Evolutionary conservation across 2,797 vertebrate species (phyloP).

Genomic region (Schizothorax lantsangensis): DNA sequence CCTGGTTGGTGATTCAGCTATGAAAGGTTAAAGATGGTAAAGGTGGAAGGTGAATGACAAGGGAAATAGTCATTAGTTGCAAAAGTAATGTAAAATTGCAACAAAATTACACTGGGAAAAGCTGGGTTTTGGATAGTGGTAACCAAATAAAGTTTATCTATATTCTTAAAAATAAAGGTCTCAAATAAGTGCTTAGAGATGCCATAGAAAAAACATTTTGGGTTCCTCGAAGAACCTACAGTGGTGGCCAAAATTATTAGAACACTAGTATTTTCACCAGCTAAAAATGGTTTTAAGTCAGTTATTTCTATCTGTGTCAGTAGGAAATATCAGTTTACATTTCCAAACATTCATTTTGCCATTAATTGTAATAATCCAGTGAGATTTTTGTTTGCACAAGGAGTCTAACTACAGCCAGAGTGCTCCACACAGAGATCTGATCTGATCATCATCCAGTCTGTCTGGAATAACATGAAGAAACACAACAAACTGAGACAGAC

Average conservation of each 20-base stretch:
- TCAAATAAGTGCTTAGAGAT: background rate
- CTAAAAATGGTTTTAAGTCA: background rate
- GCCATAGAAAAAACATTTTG: background rate
- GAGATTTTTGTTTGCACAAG: too few relatives aligned
- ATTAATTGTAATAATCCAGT: too few relatives aligned
- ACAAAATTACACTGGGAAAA: background rate
- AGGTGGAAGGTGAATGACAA: background rate
- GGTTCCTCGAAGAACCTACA: background rate
- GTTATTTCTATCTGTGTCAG: too few relatives aligned
- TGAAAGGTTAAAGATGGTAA: background rate
- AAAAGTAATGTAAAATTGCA: background rate
- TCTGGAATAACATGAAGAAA: too few relatives aligned
- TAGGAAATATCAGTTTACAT: too few relatives aligned
- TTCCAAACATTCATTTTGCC: too few relatives aligned
- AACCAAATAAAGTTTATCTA: too few relatives aligned
- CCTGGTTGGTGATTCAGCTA: constrained; percentile 79
- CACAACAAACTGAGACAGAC: too few relatives aligned
- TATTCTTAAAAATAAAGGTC: background rate
- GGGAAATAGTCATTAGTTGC: background rate
- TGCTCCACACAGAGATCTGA: too few relatives aligned
- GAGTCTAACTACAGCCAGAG: too few relatives aligned
- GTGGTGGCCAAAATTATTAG: too few relatives aligned
- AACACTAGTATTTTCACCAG: background rate
- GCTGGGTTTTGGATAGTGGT: background rate
- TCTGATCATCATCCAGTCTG: too few relatives aligned